Percentiles rank a stretch among this genome's conserved stretches.
phyloP scores from a whole-genome alignment of 2,113 vertebrate genomes.

The Pteronura brasiliensis region DNA sequence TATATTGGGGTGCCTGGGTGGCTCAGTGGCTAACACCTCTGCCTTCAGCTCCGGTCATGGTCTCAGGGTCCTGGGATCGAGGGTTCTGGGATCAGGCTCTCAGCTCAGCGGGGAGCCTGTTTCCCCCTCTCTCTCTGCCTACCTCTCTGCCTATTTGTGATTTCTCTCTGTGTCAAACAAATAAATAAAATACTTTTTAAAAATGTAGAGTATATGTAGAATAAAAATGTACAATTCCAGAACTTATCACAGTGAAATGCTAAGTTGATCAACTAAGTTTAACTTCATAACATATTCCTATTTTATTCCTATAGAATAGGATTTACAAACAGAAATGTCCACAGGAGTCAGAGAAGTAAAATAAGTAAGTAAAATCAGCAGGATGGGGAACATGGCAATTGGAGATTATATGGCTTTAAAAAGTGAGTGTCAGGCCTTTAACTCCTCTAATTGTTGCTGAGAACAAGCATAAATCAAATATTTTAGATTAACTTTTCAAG shows the following conservation, averaged over 20 bases:
- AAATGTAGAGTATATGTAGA: background rate
- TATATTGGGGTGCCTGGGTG: background rate
- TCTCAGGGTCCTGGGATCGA: too few species aligned
- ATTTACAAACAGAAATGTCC: background rate
- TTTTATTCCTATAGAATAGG: background rate
- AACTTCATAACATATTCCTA: background rate
- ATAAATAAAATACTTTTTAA: background rate
- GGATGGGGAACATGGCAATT: background rate
- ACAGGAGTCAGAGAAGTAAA: background rate
- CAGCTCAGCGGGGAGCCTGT: too few species aligned
- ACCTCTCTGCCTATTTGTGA: too few species aligned
- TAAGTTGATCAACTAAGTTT: background rate
- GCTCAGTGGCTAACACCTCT: too few species aligned
- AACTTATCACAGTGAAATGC: background rate
- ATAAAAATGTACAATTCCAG: background rate
- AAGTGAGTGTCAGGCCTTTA: background rate
- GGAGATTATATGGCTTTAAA: background rate
- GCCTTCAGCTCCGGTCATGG: too few species aligned
- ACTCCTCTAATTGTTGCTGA: background rate
- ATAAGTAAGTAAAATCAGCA: background rate
- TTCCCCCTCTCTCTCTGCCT: too few species aligned
- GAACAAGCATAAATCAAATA: background rate
- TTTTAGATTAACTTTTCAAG: background rate
- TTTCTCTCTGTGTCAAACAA: too few species aligned
- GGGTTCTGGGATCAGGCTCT: too few species aligned